Evolutionary conservation across 2,113 vertebrate genomes (phyloP), one percentile per base, ranked within the genome.

Genomic region (Dascyllus trimaculatus): DNA sequence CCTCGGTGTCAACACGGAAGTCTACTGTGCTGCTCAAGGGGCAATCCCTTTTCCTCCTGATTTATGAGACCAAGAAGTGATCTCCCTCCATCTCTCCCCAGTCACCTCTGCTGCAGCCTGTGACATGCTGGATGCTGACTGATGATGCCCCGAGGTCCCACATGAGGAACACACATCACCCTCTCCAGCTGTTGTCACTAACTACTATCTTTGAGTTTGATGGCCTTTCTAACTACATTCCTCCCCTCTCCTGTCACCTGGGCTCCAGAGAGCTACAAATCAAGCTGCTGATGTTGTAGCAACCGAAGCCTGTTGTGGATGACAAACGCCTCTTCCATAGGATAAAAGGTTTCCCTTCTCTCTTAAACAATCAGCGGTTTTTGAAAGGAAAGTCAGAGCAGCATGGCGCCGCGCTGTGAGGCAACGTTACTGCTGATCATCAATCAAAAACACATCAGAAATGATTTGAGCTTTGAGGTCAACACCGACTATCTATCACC

Each of bases 201-300:
- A 93, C 85, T 92, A 86, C 83, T 84, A 80, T 88, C 88, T 88
- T 91, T 61, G 69, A 82, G 84, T 86, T 93, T 89, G 93, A 92
- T 63, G 85, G 84, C 72, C 82, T 91, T 91, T 90, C 84, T 90
- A 86, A 93, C 56, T 88, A 63, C 81, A 95, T 93, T 91, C 77
- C 87, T 89, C 68, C 80, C 87, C 88, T 88, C 81, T 85, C 85
- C 91, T 89, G 88, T 91, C 90, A 93, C 91, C 89, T 64, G 86
- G 51, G 70, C 74, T 82, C 46, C 76, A 51, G 74, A 62, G 71
- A 84, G 80, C 75, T 88, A 95, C 85, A 95, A 95, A 95, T 93
- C 90, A 94, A 69, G 61, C 57, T 9, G 72, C 69, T 60, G 54
- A 35, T 89, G 88, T 92, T 89, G 82, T 81, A 89, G 91, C 86